Base-by-base conservation (phyloP, 1,140 invertebrate species). In the Lordiphosa stackelbergi region DNA sequence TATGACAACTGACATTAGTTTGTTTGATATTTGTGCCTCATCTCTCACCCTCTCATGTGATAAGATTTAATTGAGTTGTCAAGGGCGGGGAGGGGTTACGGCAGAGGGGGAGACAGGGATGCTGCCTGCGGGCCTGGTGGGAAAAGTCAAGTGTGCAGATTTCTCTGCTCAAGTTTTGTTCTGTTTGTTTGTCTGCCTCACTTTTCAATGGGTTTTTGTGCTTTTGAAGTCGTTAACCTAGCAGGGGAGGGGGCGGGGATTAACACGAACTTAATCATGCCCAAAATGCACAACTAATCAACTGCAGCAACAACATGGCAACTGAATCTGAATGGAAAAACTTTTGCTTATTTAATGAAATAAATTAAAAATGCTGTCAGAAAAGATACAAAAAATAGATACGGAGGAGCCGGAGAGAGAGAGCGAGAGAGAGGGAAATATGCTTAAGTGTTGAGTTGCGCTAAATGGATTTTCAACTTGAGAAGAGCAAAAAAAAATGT, bases 1-100 rank as follows among this genome's bases (percentile, higher is more conserved):
- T 81, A 81, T 81, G 75, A 81, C 75, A 81, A 81, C 75, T 81
- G 75, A 81, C 75, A 81, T 81, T 81, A 81, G 75, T 81, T 83
- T 81, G 75, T 81, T 81, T 81, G 75, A 81, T 81, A 81, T 81
- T 81, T 81, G 75, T 83, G 66, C 54, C 54, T 63, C 48, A 37
- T 42, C 43, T 34, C 22, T 41, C 42, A 10, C 36, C 57, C 48
- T 54, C 66, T 70, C 52, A 59, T 68, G 64, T 59, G 75, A 81
- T 81, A 83, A 81, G 75, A 83, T 81, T 81, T 81, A 81, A 81
- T 81, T 81, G 77, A 75, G 75, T 81, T 81, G 77, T 61, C 66
- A 55, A 48, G 61, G 61, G 72, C 60, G 78, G 55, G 16, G 16
- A 43, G 36, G 19, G 19, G 38, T 10, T 49, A n/a, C 9, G 8